Percentiles rank a stretch among this genome's conserved stretches.
Conservation (phyloP, 2,797 vertebrate species). For the Aselliscus stoliczkanus region DNA sequence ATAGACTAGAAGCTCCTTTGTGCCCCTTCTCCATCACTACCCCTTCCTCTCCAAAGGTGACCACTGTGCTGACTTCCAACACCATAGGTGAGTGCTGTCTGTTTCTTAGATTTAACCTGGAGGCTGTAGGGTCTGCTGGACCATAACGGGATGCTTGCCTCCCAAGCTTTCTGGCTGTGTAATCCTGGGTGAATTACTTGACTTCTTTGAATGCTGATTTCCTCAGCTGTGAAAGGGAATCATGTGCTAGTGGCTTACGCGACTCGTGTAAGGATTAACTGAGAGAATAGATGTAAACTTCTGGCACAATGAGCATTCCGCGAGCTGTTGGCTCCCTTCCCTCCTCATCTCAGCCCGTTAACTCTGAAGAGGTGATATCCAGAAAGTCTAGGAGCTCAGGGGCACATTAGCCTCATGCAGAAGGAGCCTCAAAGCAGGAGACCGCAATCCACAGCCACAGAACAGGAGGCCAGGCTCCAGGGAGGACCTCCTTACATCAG, state of each 20-base stretch:
- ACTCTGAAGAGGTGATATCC: background rate
- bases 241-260: rapidly evolving
- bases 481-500: background rate
- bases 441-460: background rate
- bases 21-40: background rate
- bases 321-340: rapidly evolving
- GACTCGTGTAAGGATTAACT: background rate
- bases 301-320: rapidly evolving
- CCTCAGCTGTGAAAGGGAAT: background rate
- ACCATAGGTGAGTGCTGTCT: background rate
- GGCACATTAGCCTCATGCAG: rapidly evolving
- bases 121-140: background rate
- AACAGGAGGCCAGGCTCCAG: background rate
- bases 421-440: background rate
- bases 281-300: background rate
- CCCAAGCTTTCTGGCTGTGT: background rate
- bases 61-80: background rate
- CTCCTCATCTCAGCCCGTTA: rapidly evolving
- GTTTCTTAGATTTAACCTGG: background rate
- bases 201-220: background rate
- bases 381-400: background rate
- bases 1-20: background rate
- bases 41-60: background rate
- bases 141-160: background rate
- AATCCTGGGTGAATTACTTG: background rate